Conservation (phyloP, 2,888 invertebrate genomes). For the Glyphotaelius pellucidus region DNA sequence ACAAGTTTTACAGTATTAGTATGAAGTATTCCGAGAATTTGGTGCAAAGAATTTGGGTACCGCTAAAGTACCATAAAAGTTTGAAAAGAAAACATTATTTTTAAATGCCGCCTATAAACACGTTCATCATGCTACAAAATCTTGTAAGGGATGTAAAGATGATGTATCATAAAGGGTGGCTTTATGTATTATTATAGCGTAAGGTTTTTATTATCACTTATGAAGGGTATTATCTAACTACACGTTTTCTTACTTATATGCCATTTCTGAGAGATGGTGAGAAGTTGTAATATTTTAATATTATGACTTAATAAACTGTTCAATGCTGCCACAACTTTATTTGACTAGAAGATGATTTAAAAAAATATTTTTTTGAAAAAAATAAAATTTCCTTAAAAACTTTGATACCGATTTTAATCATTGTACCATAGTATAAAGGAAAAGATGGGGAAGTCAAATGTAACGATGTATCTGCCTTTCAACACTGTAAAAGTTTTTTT, state of each 20-base stretch:
- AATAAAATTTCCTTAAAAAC: too few relatives aligned
- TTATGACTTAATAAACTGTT: background rate
- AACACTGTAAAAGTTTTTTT: too few relatives aligned
- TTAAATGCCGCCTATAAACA: background rate
- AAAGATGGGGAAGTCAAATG: too few relatives aligned
- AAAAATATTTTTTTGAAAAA: too few relatives aligned
- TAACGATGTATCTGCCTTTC: too few relatives aligned
- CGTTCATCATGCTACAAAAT: constrained; percentile 2
- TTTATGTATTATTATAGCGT: background rate
- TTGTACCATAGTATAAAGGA: too few relatives aligned
- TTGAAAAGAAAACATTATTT: background rate
- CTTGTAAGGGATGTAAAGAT: background rate
- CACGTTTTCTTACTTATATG: background rate
- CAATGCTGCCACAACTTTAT: background rate
- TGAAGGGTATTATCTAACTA: background rate
- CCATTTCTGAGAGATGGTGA: background rate
- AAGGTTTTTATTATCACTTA: background rate
- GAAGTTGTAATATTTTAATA: background rate
- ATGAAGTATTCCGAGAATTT: background rate
- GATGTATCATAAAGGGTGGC: background rate
- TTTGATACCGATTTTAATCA: too few relatives aligned
- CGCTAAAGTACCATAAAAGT: background rate
- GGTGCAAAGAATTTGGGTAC: background rate
- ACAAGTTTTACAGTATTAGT: background rate
- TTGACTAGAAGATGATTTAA: too few relatives aligned